Base-by-base conservation (phyloP, 2,113 vertebrate species). In the Archilochus colubris region DNA sequence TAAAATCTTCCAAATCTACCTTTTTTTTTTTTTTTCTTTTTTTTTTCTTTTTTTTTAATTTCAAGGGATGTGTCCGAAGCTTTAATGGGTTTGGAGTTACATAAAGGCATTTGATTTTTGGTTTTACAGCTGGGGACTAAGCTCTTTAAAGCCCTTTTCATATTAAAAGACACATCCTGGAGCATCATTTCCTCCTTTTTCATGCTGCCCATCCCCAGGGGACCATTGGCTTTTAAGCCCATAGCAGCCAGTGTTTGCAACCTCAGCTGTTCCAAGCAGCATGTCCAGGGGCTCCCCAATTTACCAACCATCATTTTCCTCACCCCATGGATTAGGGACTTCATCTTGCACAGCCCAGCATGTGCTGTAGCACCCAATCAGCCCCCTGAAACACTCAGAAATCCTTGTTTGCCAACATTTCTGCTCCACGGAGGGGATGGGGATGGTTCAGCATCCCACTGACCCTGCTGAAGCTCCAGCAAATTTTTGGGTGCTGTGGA, bases 381-480 rank as follows among this genome's bases (percentile, higher is more conserved):
- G 62, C 48, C 36, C 7, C 3, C 36, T 38, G 88, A 90, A 94
- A 81, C 88, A 83, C 16, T 2, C 38, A 55, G 3, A 77, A 3
- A 77, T n/a, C 90, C 24, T 5, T 46, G 28, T 88, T 88, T 86
- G 48, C 48, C 57, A 75, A 61, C 30, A 10, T 11, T 72, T 8
- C 2, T 0, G 0, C 4, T 21, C 62, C 31, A 1, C 0, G 0
- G 59, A 64, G 53, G 77, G 57, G 62, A n/a, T n/a, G n/a, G n/a
- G n/a, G n/a, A 59, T 58, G 33, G 33, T n/a, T 69, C 51, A 16
- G 75, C 10, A 2, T 58, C 51, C 83, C 40, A 0, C 9, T 5
- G 48, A 9, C 12, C 22, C 10, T 1, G 0, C 30, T 27, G 72
- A 43, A 27, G 31, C 67, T 88, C 27, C 54, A 19, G 28, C 0